Conservation (phyloP, 2,113 vertebrate species). For the Rhadina sibilatrix region DNA sequence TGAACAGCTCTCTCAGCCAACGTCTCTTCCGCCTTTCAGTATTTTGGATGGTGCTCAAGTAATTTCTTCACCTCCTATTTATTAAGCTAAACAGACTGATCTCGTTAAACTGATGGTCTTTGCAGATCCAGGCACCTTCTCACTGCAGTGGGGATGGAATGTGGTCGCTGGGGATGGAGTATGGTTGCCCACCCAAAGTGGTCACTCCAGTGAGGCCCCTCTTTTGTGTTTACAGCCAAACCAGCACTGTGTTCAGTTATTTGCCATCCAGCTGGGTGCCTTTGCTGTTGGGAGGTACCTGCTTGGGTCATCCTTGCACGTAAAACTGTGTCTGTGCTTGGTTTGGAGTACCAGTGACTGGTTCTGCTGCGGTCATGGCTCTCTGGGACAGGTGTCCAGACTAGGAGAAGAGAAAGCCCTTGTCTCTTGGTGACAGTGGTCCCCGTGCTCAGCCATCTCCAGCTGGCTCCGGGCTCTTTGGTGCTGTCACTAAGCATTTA, state of each 20-base stretch:
- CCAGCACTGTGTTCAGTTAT: neutral
- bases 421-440: neutral
- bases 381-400: neutral
- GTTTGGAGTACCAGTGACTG: neutral
- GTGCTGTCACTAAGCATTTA: conserved; percentile 38
- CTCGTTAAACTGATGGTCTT: neutral
- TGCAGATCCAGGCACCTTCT: neutral
- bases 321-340: neutral
- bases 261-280: neutral
- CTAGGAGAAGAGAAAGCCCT: neutral
- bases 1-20: neutral
- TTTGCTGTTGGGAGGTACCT: neutral
- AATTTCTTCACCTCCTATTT: conserved; percentile 32
- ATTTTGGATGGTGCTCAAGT: conserved; percentile 34
- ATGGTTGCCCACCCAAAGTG: neutral
- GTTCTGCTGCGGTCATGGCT: neutral
- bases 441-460: neutral
- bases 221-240: neutral
- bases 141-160: neutral
- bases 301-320: neutral
- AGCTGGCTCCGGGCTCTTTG: neutral
- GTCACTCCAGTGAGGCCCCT: neutral
- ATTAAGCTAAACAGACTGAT: conserved; percentile 21
- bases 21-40: conserved; percentile 7
- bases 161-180: neutral